Conservation (phyloP, 2,113 vertebrate genomes). For the Struthidea cinerea region DNA sequence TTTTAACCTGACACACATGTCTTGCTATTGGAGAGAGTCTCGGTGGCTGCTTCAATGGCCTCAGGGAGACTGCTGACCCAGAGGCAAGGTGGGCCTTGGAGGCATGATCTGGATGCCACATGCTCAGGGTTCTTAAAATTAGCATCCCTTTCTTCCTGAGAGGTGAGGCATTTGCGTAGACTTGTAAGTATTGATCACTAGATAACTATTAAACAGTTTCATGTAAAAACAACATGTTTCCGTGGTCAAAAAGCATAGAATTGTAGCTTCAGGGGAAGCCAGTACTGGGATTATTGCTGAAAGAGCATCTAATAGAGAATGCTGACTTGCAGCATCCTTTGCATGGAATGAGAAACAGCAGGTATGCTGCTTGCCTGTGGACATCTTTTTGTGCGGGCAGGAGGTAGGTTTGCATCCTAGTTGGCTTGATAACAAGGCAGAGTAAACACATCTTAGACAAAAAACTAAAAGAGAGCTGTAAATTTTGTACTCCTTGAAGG, state of each 20-base stretch:
- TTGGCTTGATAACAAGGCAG: background rate
- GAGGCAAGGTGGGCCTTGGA: background rate
- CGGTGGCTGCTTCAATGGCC: background rate
- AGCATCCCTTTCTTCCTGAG: background rate
- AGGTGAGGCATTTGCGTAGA: background rate
- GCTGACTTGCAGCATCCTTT: slow-evolving; percentile 14
- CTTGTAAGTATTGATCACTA: background rate
- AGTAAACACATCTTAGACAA: background rate
- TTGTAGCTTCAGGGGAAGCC: background rate
- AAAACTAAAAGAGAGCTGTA: background rate
- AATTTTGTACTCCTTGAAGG: background rate
- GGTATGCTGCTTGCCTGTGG: background rate
- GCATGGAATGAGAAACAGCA: background rate
- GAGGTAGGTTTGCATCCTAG: background rate
- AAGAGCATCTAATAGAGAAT: background rate
- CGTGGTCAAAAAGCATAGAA: background rate
- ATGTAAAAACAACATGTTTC: background rate
- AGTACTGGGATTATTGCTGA: background rate
- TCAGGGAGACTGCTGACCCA: background rate
- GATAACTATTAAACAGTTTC: background rate
- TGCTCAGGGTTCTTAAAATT: background rate
- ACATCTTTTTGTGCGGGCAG: background rate
- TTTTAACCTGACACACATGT: fast-evolving
- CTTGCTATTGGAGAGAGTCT: fast-evolving
- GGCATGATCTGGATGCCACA: background rate